Base-by-base conservation (phyloP, 2,888 invertebrate genomes). In the Cylindroiulus punctatus region DNA sequence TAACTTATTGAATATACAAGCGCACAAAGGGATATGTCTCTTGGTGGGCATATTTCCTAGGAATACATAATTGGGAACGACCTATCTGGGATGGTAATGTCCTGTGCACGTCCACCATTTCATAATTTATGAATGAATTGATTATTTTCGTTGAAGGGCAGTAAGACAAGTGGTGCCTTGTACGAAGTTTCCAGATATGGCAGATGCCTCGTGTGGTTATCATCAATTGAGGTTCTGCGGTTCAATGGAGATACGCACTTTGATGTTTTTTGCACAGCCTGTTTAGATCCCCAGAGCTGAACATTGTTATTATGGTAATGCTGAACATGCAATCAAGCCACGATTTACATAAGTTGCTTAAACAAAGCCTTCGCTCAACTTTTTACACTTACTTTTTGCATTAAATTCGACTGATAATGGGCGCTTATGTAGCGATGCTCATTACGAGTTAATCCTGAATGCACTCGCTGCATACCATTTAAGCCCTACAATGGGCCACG, bases 51-150 rank as follows among this genome's bases (percentile, higher is more conserved):
- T 47, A 14, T 47, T 4, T 4, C 22, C 14, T 10, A 22, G 10
- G 57, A 22, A 65, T 65, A 65, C 57, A 65, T 22, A 65, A 65
- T 65, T 65, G n/a, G 10, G 22, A 65, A 65, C 57, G 57, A 44
- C 0, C 44, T 12, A 44, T 44, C 12, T 44, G 44, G 10, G 44
- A 65, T 65, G 57, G 22, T 22, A 22, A 22, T 22, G 57, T 65
- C 57, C 22, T 22, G 22, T 8, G 22, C 57, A 52, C n/a, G 52
- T 52, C n/a, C n/a, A 19, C 3, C 52, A 22, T 65, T 19, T 65
- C 22, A 22, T 30, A 76, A 76, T 76, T 76, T 76, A 76, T 76
- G 76, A 76, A 76, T 76, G 76, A 76, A 76, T 76, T 76, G 76
- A 76, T 76, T 76, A 76, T 76, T 76, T 76, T 76, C 76, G 30